Evolutionary conservation across 2,797 vertebrate species (phyloP).

Genomic region (Galaxias olidus): DNA sequence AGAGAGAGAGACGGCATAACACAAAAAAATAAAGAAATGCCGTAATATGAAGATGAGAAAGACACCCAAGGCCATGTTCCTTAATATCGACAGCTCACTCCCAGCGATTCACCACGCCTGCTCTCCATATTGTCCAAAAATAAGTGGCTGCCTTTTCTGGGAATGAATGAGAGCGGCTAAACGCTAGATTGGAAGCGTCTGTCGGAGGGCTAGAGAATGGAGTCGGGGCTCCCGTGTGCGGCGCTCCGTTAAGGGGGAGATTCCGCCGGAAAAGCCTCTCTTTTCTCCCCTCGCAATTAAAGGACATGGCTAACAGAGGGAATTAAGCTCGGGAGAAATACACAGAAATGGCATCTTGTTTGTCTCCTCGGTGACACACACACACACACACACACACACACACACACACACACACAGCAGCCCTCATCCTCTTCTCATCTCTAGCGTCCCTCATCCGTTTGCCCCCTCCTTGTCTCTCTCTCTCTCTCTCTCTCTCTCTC

Average conservation of each 20-base stretch:
- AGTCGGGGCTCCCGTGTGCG: constrained; percentile 22
- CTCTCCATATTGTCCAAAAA: constrained; percentile 30
- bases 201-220: constrained; percentile 40
- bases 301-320: constrained; percentile 51
- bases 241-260: constrained; percentile 44
- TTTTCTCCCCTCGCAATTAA: constrained; percentile 57
- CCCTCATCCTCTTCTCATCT: constrained; percentile 2
- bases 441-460: constrained; percentile 28
- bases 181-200: constrained; percentile 65
- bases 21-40: not conserved
- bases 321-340: constrained; percentile 39
- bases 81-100: constrained; percentile 2
- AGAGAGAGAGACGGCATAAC: not conserved
- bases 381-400: constrained; percentile 26
- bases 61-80: constrained; percentile 1
- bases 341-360: constrained; percentile 40
- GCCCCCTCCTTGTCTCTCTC: constrained; percentile 12
- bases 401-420: not conserved
- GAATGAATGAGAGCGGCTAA: constrained; percentile 56
- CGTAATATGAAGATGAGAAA: not conserved
- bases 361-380: constrained; percentile 36
- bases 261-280: constrained; percentile 51
- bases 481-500: constrained; percentile 1
- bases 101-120: constrained; percentile 18
- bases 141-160: constrained; percentile 47